These are phyloP conservation scores for Lathronympha strigana DNA, from an alignment of 2,888 invertebrate genomes.

Conservation along the genomic window DNA sequence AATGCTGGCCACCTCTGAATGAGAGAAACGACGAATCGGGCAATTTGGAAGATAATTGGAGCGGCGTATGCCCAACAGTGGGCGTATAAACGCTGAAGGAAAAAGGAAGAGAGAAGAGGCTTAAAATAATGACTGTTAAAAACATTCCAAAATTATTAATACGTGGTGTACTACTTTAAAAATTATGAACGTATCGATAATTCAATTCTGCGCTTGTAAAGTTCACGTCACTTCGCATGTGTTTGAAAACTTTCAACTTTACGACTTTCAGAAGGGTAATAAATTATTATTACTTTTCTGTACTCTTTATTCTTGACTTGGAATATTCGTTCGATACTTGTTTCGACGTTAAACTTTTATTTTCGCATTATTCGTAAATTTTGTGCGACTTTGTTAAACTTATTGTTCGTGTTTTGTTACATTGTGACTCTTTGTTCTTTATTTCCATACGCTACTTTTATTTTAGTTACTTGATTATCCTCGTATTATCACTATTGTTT, in stretches of 20 bases:
- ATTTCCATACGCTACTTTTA: neutral
- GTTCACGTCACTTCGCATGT: conserved; percentile 17
- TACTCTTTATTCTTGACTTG: conserved; percentile 28
- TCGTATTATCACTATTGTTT: too few species aligned
- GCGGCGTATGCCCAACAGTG: too few species aligned
- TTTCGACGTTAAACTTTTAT: conserved; percentile 12
- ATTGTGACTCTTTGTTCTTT: neutral
- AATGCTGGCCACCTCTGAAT: too few species aligned
- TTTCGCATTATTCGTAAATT: conserved; percentile 10
- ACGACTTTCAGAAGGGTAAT: conserved; percentile 35
- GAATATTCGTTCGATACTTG: conserved; percentile 26
- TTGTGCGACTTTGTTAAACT: conserved; percentile 2
- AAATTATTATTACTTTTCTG: conserved; percentile 31
- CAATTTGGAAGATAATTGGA: too few species aligned
- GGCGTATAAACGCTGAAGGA: too few species aligned
- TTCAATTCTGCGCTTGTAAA: conserved; percentile 10
- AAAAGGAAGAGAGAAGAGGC: too few species aligned
- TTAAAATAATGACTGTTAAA: too few species aligned
- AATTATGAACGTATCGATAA: conserved; percentile 10
- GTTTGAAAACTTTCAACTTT: conserved; percentile 33
- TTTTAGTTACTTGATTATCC: neutral
- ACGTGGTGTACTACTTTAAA: conserved; percentile 22
- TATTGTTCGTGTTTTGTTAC: neutral
- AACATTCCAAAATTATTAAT: too few species aligned
- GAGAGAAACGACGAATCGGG: too few species aligned